Evolutionary conservation across 2,888 invertebrate species (phyloP).

Genomic region (Leptopilina myrica): DNA sequence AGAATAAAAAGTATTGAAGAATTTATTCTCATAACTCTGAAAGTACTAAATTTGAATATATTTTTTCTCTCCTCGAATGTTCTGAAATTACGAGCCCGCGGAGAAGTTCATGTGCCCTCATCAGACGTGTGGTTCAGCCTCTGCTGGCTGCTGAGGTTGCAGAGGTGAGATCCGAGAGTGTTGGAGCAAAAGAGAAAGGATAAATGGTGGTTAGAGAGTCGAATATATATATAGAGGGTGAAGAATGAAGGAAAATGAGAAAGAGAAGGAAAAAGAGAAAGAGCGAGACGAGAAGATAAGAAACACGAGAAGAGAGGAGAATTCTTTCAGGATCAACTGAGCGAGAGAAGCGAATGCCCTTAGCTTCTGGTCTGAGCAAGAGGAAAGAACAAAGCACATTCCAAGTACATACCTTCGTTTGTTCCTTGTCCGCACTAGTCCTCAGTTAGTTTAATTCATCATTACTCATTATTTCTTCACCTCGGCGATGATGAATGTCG

Average conservation of each 20-base stretch:
- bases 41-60: too few species aligned
- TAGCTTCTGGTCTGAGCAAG: slow-evolving; percentile 58
- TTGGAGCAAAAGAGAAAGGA: slow-evolving; percentile 46
- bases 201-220: slow-evolving; percentile 17
- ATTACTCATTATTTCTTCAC: slow-evolving; percentile 62
- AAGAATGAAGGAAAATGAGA: slow-evolving; percentile 42
- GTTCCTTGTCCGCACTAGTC: slow-evolving; percentile 65
- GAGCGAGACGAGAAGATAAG: slow-evolving; percentile 46
- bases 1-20: too few species aligned
- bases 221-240: slow-evolving; percentile 35
- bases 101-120: slow-evolving; percentile 62
- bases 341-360: slow-evolving; percentile 57
- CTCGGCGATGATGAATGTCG: slow-evolving; percentile 44
- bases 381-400: slow-evolving; percentile 73
- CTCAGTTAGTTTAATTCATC: slow-evolving; percentile 63
- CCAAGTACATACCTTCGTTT: slow-evolving; percentile 70
- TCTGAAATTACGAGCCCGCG: slow-evolving; percentile 29
- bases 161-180: slow-evolving; percentile 61
- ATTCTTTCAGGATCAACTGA: slow-evolving; percentile 52
- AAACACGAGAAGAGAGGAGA: slow-evolving; percentile 45
- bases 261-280: slow-evolving; percentile 40
- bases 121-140: slow-evolving; percentile 53
- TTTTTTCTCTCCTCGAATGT: too few species aligned
- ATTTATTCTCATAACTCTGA: too few species aligned
- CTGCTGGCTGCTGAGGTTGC: slow-evolving; percentile 61